phyloP scores from a whole-genome alignment of 2,797 vertebrate genomes.

The Gallinago solitaria region DNA sequence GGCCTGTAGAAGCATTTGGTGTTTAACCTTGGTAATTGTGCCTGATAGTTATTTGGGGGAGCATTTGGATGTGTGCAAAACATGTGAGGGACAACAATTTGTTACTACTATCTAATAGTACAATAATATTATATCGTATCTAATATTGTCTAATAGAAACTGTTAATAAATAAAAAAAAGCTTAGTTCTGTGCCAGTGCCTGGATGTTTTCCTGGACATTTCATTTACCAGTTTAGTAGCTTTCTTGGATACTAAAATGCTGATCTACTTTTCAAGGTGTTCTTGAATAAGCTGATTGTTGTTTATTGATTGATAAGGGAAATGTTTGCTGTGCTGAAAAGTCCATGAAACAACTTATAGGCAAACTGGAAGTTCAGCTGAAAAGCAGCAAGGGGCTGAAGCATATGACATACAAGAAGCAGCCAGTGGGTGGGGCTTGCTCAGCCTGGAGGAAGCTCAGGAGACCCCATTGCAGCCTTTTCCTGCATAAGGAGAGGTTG shows the following conservation, averaged over 20 bases:
- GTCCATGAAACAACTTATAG: neutral
- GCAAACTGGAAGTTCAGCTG: neutral
- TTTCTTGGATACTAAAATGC: neutral
- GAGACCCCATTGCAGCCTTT: neutral
- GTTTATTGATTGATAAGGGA: neutral
- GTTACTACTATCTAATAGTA: neutral
- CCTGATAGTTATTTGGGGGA: neutral
- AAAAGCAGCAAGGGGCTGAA: neutral
- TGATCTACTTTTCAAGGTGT: neutral
- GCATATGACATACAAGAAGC: neutral
- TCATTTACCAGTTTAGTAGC: neutral
- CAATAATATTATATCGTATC: no score
- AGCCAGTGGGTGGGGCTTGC: neutral
- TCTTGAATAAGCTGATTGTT: neutral
- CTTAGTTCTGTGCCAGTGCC: neutral
- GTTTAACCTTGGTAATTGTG: neutral
- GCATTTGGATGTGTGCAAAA: neutral
- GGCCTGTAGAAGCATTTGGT: neutral
- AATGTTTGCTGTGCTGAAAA: neutral
- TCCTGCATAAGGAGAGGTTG: neutral
- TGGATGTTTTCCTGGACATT: neutral
- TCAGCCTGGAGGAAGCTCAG: neutral
- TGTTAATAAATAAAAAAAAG: neutral
- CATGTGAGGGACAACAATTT: neutral
- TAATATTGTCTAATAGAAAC: neutral